Conservation (phyloP, 2,797 vertebrate species). For the Enteromius afrohamiltoni region DNA sequence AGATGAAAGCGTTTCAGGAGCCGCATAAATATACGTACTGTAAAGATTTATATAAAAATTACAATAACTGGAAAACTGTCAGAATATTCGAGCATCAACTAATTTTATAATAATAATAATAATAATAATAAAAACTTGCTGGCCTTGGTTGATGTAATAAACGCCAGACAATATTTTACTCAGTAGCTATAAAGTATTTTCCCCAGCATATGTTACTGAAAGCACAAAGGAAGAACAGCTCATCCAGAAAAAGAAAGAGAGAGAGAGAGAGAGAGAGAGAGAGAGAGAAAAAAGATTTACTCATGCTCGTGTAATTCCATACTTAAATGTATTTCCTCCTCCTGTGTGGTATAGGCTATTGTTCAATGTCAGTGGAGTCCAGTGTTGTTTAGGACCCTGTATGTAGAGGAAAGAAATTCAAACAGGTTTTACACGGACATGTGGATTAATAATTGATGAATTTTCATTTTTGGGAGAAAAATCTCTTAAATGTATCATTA, state of each 20-base stretch:
- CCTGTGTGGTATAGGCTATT: neutral
- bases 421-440: neutral
- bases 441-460: neutral
- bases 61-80: neutral
- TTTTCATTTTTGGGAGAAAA: too few species aligned
- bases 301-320: neutral
- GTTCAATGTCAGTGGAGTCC: neutral
- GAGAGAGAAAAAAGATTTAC: neutral
- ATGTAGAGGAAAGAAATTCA: neutral
- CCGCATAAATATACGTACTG: neutral
- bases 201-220: neutral
- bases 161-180: neutral
- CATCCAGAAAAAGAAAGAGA: too few species aligned
- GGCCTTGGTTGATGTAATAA: neutral
- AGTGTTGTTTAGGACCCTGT: neutral
- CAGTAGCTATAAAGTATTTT: neutral
- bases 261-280: too few species aligned
- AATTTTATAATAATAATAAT: neutral
- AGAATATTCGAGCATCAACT: neutral
- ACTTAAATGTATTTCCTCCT: neutral
- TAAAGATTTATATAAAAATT: neutral
- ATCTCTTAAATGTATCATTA: neutral
- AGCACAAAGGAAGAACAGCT: too few species aligned
- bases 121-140: neutral
- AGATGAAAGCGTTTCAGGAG: slow-evolving; percentile 2